Evolutionary conservation across 2,888 invertebrate genomes (phyloP).

Genomic region (Drosophila neotestacea): DNA sequence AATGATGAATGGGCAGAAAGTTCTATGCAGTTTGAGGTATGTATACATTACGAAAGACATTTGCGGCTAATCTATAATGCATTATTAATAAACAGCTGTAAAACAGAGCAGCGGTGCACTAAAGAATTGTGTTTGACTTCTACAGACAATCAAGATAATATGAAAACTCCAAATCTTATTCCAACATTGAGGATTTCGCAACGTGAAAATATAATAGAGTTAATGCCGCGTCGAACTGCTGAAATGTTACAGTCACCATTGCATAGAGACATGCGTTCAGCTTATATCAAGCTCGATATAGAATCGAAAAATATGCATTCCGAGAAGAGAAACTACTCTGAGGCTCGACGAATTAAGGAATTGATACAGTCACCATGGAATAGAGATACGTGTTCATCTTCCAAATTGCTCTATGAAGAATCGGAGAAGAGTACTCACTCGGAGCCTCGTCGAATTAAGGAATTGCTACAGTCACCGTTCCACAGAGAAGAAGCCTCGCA

Average conservation of each 20-base stretch:
- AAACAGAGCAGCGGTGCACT: no score
- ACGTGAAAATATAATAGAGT: not conserved
- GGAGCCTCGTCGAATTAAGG: conserved; percentile 22
- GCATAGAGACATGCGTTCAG: not conserved
- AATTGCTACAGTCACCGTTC: conserved; percentile 26
- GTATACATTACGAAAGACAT: not conserved
- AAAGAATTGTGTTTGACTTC: not conserved
- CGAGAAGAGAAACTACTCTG: not conserved
- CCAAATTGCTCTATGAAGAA: no score
- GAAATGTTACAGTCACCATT: conserved; percentile 19
- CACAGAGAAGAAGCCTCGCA: conserved; percentile 1
- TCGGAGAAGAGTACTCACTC: not conserved
- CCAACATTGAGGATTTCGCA: not conserved
- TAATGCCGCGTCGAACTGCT: conserved; percentile 10
- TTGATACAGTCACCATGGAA: conserved; percentile 8
- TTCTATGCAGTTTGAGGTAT: not conserved
- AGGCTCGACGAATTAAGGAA: not conserved
- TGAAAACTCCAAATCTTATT: not conserved
- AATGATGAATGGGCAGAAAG: not conserved
- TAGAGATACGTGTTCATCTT: not conserved
- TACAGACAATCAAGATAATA: not conserved
- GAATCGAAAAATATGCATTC: no score
- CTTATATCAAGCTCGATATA: not conserved
- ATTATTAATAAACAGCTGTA: conserved; percentile 2
- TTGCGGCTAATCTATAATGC: not conserved